phyloP scores from a whole-genome alignment of 2,888 invertebrate genomes.

The Miltochrista miniata region DNA sequence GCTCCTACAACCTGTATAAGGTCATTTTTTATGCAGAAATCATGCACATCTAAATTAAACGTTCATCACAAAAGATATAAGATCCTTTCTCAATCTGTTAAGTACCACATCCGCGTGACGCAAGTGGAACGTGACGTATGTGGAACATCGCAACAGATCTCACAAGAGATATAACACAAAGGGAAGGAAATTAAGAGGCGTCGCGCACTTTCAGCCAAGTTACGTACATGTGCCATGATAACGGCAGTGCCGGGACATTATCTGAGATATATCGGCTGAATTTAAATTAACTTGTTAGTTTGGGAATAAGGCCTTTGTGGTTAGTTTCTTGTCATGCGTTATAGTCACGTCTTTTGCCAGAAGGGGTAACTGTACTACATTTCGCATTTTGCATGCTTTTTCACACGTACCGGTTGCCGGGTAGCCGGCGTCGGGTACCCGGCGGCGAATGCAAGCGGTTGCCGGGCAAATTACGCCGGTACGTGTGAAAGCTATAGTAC shows the following conservation, averaged over 20 bases:
- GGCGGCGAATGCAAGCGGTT: too few species aligned
- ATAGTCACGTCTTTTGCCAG: too few species aligned
- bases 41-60: too few species aligned
- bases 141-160: slow-evolving; percentile 1
- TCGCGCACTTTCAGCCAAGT: neutral
- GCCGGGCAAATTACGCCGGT: too few species aligned
- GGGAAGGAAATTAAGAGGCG: slow-evolving; percentile 8
- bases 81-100: neutral
- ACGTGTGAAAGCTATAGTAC: too few species aligned
- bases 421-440: too few species aligned
- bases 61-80: neutral
- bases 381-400: too few species aligned
- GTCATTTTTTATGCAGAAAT: too few species aligned
- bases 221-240: slow-evolving; percentile 3
- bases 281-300: slow-evolving; percentile 3
- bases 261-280: slow-evolving; percentile 1
- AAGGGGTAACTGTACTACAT: too few species aligned
- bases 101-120: neutral
- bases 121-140: neutral
- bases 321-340: too few species aligned
- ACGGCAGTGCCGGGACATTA: neutral
- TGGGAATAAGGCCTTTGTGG: neutral
- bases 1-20: too few species aligned
- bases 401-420: too few species aligned
- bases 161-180: slow-evolving; percentile 8